Conservation (phyloP, 1,140 invertebrate species). For the Thalassaphorura encarpata region DNA sequence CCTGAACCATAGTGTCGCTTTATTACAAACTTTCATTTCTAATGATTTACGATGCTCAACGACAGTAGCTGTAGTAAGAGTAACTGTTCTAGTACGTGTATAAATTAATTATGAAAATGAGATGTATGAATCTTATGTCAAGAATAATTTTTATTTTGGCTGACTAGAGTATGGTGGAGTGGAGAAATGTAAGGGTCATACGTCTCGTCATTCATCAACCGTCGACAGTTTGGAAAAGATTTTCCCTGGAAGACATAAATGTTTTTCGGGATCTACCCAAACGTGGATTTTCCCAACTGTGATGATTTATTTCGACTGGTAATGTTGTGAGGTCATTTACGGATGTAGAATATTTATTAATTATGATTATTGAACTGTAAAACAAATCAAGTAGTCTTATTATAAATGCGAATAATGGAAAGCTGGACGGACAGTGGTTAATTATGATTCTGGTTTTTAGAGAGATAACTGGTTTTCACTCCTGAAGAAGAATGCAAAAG, state of each 20-base stretch:
- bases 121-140: too few species aligned
- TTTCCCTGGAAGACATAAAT: slow-evolving; percentile 43
- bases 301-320: slow-evolving; percentile 21
- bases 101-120: too few species aligned
- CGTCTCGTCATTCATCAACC: slow-evolving; percentile 45
- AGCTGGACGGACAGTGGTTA: background rate
- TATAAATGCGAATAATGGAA: background rate
- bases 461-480: slow-evolving; percentile 23
- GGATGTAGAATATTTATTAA: background rate
- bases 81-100: too few species aligned
- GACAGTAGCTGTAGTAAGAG: too few species aligned
- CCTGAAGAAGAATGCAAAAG: slow-evolving; percentile 25
- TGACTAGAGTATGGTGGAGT: slow-evolving; percentile 35
- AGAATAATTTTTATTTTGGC: slow-evolving; percentile 11
- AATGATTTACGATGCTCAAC: too few species aligned
- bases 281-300: slow-evolving; percentile 22
- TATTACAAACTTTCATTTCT: too few species aligned
- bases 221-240: slow-evolving; percentile 46
- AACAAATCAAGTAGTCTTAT: background rate
- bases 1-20: too few species aligned
- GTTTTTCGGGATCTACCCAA: slow-evolving; percentile 34
- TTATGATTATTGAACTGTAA: background rate
- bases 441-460: slow-evolving; percentile 9
- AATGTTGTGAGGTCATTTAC: too few species aligned
- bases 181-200: slow-evolving; percentile 37